These are phyloP conservation scores for Mustela nigripes DNA, from an alignment of 2,113 vertebrate genomes.

Conservation along the genomic window DNA sequence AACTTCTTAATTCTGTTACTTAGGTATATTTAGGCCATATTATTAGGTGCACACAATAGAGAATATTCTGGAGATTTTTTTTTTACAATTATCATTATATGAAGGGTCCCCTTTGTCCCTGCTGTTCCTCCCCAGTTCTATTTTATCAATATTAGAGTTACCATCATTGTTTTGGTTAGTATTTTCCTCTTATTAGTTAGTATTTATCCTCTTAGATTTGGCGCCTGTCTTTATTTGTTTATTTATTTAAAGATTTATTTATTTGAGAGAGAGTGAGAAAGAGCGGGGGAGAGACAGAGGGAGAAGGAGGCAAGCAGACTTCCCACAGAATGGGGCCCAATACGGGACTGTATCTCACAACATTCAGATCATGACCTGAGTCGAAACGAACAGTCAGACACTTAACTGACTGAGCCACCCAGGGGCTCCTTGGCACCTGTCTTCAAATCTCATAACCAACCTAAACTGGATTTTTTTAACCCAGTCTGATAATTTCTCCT, in stretches of 20 bases:
- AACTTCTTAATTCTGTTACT: slow-evolving; percentile 7
- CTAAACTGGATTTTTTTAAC: neutral
- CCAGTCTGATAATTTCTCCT: neutral
- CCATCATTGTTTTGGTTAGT: neutral
- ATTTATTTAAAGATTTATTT: neutral
- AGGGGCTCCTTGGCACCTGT: neutral
- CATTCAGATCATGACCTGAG: neutral
- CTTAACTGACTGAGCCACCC: neutral
- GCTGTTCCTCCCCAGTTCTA: neutral
- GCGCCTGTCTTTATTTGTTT: neutral
- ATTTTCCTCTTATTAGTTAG: neutral
- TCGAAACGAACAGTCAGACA: neutral
- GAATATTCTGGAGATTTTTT: slow-evolving; percentile 7
- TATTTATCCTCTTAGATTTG: neutral
- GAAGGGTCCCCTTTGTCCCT: neutral
- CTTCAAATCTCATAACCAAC: neutral
- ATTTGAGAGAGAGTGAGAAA: neutral
- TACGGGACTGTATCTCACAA: neutral
- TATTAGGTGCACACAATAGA: neutral
- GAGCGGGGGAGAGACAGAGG: neutral
- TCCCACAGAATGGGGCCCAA: neutral
- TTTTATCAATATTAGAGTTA: neutral
- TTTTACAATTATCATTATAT: neutral
- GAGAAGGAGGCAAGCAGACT: neutral
- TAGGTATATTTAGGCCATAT: neutral